These are phyloP conservation scores for Hyposoter dolosus DNA, from an alignment of 2,888 invertebrate genomes.

Conservation along the genomic window DNA sequence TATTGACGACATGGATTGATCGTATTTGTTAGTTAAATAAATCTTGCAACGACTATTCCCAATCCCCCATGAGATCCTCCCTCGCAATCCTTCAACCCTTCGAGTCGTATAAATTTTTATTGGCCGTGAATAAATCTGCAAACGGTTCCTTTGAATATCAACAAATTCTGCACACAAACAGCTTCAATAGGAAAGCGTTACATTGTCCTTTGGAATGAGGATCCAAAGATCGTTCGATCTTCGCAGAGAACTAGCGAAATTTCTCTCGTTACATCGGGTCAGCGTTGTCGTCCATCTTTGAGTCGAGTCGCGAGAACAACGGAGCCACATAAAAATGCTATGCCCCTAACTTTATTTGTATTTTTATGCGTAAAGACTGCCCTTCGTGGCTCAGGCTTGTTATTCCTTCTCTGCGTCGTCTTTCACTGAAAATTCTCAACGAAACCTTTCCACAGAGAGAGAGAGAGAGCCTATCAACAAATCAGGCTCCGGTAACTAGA, in stretches of 20 bases:
- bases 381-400: slow-evolving; percentile 37
- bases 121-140: slow-evolving; percentile 58
- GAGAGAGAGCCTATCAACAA: not conserved
- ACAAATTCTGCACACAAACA: slow-evolving; percentile 41
- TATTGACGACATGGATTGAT: not conserved
- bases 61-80: not conserved
- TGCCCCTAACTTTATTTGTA: slow-evolving; percentile 84
- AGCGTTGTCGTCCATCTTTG: slow-evolving; percentile 53
- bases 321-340: slow-evolving; percentile 82
- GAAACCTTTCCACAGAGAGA: not conserved
- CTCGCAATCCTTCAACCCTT: slow-evolving; percentile 14
- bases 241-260: slow-evolving; percentile 21
- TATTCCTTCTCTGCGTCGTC: slow-evolving; percentile 59
- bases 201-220: not conserved
- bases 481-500: slow-evolving; percentile 35
- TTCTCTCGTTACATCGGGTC: slow-evolving; percentile 50
- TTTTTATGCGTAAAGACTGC: slow-evolving; percentile 66
- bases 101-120: slow-evolving; percentile 62
- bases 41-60: not conserved
- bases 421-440: not conserved
- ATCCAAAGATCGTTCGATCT: not conserved
- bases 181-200: slow-evolving; percentile 40
- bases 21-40: not conserved
- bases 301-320: slow-evolving; percentile 46
- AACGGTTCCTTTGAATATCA: slow-evolving; percentile 27